Percentiles rank a stretch among this genome's conserved stretches.
Conservation (phyloP, 1,140 invertebrate genomes). For the Tigriopus japonicus region DNA sequence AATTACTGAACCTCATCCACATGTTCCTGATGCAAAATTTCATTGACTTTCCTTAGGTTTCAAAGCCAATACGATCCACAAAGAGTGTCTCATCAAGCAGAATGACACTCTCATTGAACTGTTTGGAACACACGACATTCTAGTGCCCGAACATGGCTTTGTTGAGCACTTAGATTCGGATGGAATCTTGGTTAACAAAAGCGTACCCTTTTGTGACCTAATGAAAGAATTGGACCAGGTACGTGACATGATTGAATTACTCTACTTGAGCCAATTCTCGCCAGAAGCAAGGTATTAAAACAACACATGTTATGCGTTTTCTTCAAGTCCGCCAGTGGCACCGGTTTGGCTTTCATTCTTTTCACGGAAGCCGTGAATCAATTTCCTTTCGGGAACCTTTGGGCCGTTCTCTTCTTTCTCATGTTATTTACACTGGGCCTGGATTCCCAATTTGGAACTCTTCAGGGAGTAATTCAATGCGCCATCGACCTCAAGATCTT, state of each 20-base stretch:
- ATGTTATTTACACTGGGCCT: constrained; percentile 90
- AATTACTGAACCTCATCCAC: too few species aligned
- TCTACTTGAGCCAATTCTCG: too few species aligned
- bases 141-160: constrained; percentile 20
- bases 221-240: constrained; percentile 72
- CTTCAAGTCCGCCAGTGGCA: constrained; percentile 70
- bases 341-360: constrained; percentile 81
- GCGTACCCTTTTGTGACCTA: constrained; percentile 44
- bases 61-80: constrained; percentile 66
- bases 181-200: constrained; percentile 1
- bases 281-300: too few species aligned
- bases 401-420: constrained; percentile 81
- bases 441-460: constrained; percentile 82
- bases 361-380: constrained; percentile 93
- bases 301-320: constrained; percentile 21
- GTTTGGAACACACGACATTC: constrained; percentile 18
- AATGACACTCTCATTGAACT: constrained; percentile 35
- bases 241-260: constrained; percentile 7
- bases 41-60: constrained; percentile 37
- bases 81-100: constrained; percentile 44
- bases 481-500: constrained; percentile 88
- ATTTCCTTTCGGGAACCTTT: constrained; percentile 79
- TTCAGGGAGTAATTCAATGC: constrained; percentile 87
- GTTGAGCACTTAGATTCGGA: constrained; percentile 17
- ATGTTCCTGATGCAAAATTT: too few species aligned